These are phyloP conservation scores for Alectura lathami DNA, from an alignment of 2,113 vertebrate genomes.

Conservation along the genomic window DNA sequence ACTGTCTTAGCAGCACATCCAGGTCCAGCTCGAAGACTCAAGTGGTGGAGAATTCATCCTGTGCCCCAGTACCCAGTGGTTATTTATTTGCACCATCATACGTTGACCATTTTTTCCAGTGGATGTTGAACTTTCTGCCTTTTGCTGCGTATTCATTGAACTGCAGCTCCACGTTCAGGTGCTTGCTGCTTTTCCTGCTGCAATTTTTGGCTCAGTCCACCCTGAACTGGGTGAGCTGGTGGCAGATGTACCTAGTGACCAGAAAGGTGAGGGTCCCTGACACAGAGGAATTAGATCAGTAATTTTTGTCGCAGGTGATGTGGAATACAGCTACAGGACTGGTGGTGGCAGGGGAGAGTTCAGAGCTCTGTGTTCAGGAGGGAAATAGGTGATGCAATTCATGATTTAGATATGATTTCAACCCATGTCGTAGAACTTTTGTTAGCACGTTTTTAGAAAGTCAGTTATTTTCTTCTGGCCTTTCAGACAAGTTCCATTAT, in stretches of 20 bases:
- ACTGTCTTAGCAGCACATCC: background rate
- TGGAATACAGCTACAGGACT: background rate
- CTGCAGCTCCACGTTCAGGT: background rate
- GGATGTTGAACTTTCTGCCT: background rate
- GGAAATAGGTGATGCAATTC: background rate
- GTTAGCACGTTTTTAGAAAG: background rate
- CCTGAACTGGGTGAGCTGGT: background rate
- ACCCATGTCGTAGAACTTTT: background rate
- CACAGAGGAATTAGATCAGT: background rate
- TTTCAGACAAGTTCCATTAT: constrained; percentile 11
- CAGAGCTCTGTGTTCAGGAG: background rate
- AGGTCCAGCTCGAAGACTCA: background rate
- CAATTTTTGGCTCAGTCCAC: background rate
- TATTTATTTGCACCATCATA: background rate
- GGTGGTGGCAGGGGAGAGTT: background rate
- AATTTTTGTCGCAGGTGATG: background rate
- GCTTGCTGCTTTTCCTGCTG: background rate
- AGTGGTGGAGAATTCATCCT: background rate
- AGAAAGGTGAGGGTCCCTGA: background rate
- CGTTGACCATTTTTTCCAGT: background rate
- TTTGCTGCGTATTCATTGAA: background rate
- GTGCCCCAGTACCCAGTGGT: background rate
- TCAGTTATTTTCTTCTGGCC: background rate
- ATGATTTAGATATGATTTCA: background rate
- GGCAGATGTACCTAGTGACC: background rate